A percentile compares a stretch with the other conserved stretches of the same genome.
Evolutionary conservation across 2,113 vertebrate species (phyloP).

Genomic region (Trichomycterus rosablanca): DNA sequence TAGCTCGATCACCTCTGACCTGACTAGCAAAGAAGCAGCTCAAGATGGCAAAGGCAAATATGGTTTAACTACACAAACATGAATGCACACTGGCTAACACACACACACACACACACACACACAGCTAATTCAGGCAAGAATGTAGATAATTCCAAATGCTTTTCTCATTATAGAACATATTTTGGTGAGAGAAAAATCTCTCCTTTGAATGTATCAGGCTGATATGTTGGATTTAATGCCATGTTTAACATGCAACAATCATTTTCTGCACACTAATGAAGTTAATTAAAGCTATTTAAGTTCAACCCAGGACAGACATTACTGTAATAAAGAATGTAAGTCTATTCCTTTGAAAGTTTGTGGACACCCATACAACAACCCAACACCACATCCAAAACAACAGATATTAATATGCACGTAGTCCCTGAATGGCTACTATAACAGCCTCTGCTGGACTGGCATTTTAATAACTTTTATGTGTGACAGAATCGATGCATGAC

Average conservation of each 20-base stretch:
- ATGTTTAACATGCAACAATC: constrained; percentile 30
- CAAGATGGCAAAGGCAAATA: constrained; percentile 71
- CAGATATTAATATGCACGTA: too few species aligned
- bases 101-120: constrained; percentile 12
- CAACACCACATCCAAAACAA: too few species aligned
- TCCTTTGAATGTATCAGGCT: constrained; percentile 75
- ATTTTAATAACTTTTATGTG: too few species aligned
- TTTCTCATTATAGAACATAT: constrained; percentile 77
- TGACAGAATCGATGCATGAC: neutral
- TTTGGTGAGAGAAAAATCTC: constrained; percentile 64
- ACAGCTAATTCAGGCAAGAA: constrained; percentile 83
- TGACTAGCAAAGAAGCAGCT: constrained; percentile 76
- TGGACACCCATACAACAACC: too few species aligned
- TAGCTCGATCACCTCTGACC: constrained; percentile 84
- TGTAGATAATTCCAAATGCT: constrained; percentile 78
- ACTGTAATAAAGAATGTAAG: too few species aligned
- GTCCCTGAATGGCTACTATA: neutral
- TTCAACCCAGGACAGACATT: too few species aligned
- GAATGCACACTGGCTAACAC: too few species aligned
- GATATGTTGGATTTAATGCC: constrained; percentile 66
- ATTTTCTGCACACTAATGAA: neutral
- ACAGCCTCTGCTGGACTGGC: too few species aligned
- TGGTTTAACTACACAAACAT: constrained; percentile 75
- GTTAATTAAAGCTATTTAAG: too few species aligned
- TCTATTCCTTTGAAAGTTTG: too few species aligned